Base-by-base conservation (phyloP, 2,113 vertebrate genomes). In the Tympanuchus pallidicinctus region DNA sequence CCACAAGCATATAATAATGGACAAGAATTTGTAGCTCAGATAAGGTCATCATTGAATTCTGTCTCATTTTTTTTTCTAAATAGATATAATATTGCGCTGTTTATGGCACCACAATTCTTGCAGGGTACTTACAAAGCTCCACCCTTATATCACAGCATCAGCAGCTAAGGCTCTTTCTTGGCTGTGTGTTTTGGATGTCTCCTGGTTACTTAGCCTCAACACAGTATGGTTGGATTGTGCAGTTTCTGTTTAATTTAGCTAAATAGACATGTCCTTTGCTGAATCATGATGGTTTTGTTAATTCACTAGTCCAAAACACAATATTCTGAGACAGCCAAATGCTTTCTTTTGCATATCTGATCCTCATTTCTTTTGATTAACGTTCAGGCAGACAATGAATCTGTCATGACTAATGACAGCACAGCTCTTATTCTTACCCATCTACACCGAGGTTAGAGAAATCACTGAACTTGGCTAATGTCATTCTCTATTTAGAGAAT, bases 21-120 rank as follows among this genome's bases (percentile, higher is more conserved):
- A 91, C 95, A 94, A 83, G 80, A 90, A 94, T 94, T 88, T 94
- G 93, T 94, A 71, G 91, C 88, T 93, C 47, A 83, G 88, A 93
- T 94, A 92, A 96, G 69, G 61, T 88, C 90, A 92, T 94, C 82
- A 90, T 71, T 91, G 83, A 96, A 95, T 90, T 86, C 80, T 81
- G 88, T 81, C 90, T 84, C 69, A 43, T 93, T 65, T 78, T 69
- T 69, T 94, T 94, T 90, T 90, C 85, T 65, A 94, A 96, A 83
- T 82, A 95, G 65, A 75, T 91, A 78, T 6, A 93, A 70, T 66
- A 93, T 79, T 79, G 48, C 21, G 10, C 40, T 75, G 82, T 88
- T 93, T 94, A 95, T 54, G 61, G 90, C 57, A 40, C 61, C 77
- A 78, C 80, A 78, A 66, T 84, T 95, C 85, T 93, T 92, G 74